phyloP scores from a whole-genome alignment of 2,113 vertebrate genomes.

The Prinia subflava region DNA sequence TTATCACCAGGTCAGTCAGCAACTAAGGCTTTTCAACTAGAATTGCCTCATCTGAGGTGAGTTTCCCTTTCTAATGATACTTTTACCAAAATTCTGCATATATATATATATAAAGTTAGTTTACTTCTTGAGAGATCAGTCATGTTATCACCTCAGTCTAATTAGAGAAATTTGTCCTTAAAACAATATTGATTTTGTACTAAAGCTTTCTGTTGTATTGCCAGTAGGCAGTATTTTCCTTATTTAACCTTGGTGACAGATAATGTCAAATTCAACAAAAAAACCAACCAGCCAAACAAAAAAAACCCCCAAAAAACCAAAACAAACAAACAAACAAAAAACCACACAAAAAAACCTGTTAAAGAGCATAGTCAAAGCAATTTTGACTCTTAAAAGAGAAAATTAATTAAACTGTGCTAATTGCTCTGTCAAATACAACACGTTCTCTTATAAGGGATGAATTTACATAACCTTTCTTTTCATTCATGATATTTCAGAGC shows the following conservation, averaged over 20 bases:
- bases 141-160: constrained; percentile 56
- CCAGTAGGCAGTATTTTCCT: constrained; percentile 16
- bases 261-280: constrained; percentile 14
- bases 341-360: background rate
- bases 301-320: too few species aligned
- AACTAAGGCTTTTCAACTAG: background rate
- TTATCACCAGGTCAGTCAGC: background rate
- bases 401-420: background rate
- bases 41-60: background rate
- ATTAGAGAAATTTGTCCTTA: constrained; percentile 72
- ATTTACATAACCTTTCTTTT: background rate
- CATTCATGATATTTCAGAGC: background rate
- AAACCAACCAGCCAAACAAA: too few species aligned
- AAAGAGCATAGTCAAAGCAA: background rate
- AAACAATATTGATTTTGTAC: constrained; percentile 74
- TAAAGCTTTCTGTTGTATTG: constrained; percentile 61
- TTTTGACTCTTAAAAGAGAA: background rate
- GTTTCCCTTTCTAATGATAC: background rate
- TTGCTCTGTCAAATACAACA: background rate
- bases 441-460: background rate
- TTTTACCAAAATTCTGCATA: constrained; percentile 24
- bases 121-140: constrained; percentile 24
- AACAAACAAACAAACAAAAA: too few species aligned
- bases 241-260: constrained; percentile 48
- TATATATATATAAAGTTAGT: constrained; percentile 29